Percentiles rank a stretch among this genome's conserved stretches.
phyloP scores from a whole-genome alignment of 1,140 invertebrate species.

The Rhynchophorus ferrugineus region DNA sequence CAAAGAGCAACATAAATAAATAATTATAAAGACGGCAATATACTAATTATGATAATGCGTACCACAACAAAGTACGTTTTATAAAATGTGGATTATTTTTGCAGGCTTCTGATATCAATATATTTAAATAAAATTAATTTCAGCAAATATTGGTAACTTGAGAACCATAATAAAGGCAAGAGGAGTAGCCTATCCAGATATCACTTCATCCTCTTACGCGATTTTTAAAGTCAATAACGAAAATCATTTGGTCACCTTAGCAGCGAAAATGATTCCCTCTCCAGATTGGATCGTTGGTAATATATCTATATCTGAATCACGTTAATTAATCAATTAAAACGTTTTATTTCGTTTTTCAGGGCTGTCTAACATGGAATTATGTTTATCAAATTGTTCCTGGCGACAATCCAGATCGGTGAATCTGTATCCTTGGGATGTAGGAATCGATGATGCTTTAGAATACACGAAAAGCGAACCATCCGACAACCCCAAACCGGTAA shows the following conservation, averaged over 20 bases:
- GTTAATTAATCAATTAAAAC: not conserved
- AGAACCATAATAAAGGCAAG: conserved; percentile 96
- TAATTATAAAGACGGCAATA: too few species aligned
- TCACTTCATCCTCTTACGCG: conserved; percentile 85
- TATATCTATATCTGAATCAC: not conserved
- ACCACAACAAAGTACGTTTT: too few species aligned
- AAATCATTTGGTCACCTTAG: conserved; percentile 89
- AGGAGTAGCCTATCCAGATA: conserved; percentile 87
- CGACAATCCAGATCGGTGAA: conserved; percentile 74
- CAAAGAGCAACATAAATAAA: too few species aligned
- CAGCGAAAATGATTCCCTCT: conserved; percentile 90
- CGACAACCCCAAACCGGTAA: conserved; percentile 49
- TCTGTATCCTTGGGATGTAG: conserved; percentile 93
- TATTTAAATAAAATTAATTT: too few species aligned
- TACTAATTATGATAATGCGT: too few species aligned
- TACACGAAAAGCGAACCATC: conserved; percentile 65
- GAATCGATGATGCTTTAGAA: conserved; percentile 86
- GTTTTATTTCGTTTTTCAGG: conserved; percentile 37
- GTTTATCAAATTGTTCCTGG: conserved; percentile 88
- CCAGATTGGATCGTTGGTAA: conserved; percentile 93
- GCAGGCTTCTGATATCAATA: too few species aligned
- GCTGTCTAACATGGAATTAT: conserved; percentile 86
- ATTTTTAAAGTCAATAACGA: conserved; percentile 86
- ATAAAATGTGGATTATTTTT: too few species aligned
- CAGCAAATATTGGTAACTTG: conserved; percentile 51